Evolutionary conservation across 2,797 vertebrate genomes (phyloP).

Genomic region (Diceros bicornis): DNA sequence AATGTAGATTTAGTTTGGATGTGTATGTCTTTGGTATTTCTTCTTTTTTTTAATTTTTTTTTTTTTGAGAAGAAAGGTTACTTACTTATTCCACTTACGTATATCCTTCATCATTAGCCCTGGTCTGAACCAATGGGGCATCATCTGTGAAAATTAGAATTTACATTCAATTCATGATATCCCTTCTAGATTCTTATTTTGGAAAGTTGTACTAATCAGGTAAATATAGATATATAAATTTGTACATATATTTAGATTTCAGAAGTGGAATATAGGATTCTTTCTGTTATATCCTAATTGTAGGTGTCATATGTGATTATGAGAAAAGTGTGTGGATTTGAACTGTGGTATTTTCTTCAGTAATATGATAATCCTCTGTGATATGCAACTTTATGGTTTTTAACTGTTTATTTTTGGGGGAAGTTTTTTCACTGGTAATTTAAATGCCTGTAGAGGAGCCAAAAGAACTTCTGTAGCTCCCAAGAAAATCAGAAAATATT

Average conservation of each 20-base stretch:
- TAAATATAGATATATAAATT: not conserved
- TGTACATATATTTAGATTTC: not conserved
- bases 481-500: constrained; percentile 63
- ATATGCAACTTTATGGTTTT: not conserved
- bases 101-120: not conserved
- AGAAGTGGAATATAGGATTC: not conserved
- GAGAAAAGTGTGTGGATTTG: not conserved
- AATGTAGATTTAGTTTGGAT: not conserved
- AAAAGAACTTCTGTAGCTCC: not conserved
- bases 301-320: not conserved
- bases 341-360: not conserved
- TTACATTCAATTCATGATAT: constrained; percentile 8
- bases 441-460: not conserved
- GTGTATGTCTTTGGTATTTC: not conserved
- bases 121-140: not conserved
- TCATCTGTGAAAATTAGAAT: constrained; percentile 26
- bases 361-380: not conserved
- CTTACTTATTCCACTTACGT: not conserved
- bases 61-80: not conserved
- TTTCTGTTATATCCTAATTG: not conserved
- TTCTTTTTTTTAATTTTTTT: not conserved
- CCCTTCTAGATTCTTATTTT: not conserved
- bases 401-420: not conserved
- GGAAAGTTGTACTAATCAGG: not conserved
- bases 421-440: not conserved